Percentiles rank a stretch among this genome's conserved stretches.
Conservation (phyloP, 2,888 invertebrate species). For the Elegia similella region DNA sequence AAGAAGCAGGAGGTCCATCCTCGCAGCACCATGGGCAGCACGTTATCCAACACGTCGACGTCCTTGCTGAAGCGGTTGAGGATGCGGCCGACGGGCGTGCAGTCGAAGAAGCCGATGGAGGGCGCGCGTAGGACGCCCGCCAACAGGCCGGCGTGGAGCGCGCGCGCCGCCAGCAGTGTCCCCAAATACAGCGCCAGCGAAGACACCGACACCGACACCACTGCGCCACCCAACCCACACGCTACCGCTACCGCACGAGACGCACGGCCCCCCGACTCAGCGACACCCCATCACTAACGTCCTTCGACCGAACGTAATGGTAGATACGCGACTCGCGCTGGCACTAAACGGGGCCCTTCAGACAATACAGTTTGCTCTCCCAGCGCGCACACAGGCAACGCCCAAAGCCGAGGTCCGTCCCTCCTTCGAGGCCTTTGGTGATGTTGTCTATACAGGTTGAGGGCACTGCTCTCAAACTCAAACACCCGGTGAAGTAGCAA, state of each 20-base stretch:
- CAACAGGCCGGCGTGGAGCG: constrained; percentile 85
- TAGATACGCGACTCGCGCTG: too few species aligned
- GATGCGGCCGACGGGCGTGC: constrained; percentile 89
- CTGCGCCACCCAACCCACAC: constrained; percentile 59
- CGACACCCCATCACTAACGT: too few species aligned
- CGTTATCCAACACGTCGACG: constrained; percentile 86
- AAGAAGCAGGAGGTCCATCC: constrained; percentile 86
- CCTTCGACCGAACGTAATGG: too few species aligned
- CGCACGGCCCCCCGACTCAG: background rate
- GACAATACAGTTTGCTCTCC: too few species aligned
- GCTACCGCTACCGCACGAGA: constrained; percentile 6
- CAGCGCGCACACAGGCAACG: too few species aligned
- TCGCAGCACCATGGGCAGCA: constrained; percentile 86
- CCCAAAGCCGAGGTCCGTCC: too few species aligned
- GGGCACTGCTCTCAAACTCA: too few species aligned
- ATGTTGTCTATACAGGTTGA: too few species aligned
- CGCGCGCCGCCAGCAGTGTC: constrained; percentile 82
- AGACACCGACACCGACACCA: constrained; percentile 84
- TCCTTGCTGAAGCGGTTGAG: constrained; percentile 90
- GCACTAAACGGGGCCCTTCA: too few species aligned
- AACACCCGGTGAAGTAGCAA: too few species aligned
- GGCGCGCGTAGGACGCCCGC: constrained; percentile 85
- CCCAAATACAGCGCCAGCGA: constrained; percentile 86
- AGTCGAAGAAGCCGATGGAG: constrained; percentile 88
- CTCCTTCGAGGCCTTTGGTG: too few species aligned